Evolutionary conservation across 2,113 vertebrate species (phyloP).

Genomic region (Leucopternis melanops): DNA sequence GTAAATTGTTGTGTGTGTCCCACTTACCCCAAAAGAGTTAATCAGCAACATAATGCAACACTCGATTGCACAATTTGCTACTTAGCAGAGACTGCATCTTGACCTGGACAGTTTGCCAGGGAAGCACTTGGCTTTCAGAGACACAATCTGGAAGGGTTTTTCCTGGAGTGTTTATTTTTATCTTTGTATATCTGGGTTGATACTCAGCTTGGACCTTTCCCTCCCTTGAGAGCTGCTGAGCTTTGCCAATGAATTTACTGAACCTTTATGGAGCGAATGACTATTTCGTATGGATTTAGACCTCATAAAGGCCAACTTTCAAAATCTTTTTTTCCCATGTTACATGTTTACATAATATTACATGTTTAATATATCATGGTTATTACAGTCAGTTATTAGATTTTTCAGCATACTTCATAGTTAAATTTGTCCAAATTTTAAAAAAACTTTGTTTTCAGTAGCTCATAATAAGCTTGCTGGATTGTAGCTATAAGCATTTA

Average conservation of each 20-base stretch:
- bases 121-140: neutral
- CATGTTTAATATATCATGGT: neutral
- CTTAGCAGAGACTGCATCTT: neutral
- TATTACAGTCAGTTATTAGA: neutral
- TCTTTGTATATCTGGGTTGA: neutral
- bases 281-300: neutral
- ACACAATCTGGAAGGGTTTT: neutral
- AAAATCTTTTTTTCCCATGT: neutral
- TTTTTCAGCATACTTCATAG: neutral
- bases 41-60: neutral
- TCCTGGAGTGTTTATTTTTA: neutral
- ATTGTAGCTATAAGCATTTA: neutral
- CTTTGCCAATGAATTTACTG: neutral
- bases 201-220: neutral
- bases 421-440: neutral
- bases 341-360: rapidly evolving
- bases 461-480: neutral
- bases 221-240: neutral
- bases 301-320: neutral
- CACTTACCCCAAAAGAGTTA: neutral
- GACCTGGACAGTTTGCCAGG: neutral
- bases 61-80: neutral
- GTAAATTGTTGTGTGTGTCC: neutral
- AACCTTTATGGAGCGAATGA: neutral
- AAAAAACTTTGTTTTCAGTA: neutral